Conservation (phyloP, 2,797 vertebrate species). For the Poeciliopsis infans region DNA sequence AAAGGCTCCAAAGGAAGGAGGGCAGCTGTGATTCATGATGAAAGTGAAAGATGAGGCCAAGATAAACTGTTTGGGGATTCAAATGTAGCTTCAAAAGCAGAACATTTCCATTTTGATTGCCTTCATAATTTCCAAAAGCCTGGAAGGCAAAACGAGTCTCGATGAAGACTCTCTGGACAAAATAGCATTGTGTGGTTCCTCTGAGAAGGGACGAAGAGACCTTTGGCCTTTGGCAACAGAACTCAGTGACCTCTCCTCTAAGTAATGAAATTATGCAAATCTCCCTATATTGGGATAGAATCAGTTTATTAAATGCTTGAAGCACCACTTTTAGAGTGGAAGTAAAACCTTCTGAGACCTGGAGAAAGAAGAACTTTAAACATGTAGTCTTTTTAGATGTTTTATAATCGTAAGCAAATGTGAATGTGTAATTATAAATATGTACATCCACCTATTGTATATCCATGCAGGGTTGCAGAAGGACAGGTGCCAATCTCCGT, state of each 20-base stretch:
- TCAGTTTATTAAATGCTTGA: slow-evolving; percentile 33
- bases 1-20: slow-evolving; percentile 55
- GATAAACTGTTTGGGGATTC: slow-evolving; percentile 48
- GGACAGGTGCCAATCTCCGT: neutral
- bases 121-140: slow-evolving; percentile 57
- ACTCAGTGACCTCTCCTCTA: slow-evolving; percentile 44
- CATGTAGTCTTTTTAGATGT: neutral
- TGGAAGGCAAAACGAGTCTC: slow-evolving; percentile 34
- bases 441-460: neutral
- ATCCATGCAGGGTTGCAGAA: neutral
- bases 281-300: slow-evolving; percentile 28
- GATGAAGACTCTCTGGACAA: slow-evolving; percentile 42
- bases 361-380: neutral
- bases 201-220: slow-evolving; percentile 28
- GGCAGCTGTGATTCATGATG: slow-evolving; percentile 59
- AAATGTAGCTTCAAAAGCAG: slow-evolving; percentile 49
- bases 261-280: slow-evolving; percentile 7
- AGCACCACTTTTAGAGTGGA: slow-evolving; percentile 7
- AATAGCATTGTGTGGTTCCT: slow-evolving; percentile 34
- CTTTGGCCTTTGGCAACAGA: slow-evolving; percentile 38
- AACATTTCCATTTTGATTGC: slow-evolving; percentile 69
- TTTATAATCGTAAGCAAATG: neutral
- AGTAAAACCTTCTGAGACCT: neutral
- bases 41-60: slow-evolving; percentile 58
- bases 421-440: neutral